Evolutionary conservation across 2,797 vertebrate genomes (phyloP).

Genomic region (Melanogrammus aeglefinus): DNA sequence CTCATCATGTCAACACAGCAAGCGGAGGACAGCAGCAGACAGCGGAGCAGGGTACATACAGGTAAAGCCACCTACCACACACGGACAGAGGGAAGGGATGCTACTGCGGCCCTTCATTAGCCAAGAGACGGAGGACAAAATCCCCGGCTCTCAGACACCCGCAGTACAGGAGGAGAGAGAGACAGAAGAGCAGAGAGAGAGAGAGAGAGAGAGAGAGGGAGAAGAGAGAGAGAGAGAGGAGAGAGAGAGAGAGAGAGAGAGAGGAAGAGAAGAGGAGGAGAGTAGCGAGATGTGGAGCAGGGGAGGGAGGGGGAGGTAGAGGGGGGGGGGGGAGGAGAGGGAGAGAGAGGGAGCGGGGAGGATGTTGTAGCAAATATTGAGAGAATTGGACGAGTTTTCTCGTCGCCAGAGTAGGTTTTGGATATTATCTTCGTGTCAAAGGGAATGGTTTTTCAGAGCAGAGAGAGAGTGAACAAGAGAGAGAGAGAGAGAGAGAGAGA

Average conservation of each 20-base stretch:
- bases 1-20: conserved; percentile 67
- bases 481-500: conserved; percentile 25
- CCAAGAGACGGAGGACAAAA: conserved; percentile 76
- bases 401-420: conserved; percentile 68
- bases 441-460: conserved; percentile 50
- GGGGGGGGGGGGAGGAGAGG: conserved; percentile 37
- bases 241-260: conserved; percentile 52
- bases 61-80: conserved; percentile 86
- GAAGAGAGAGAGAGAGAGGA: conserved; percentile 35
- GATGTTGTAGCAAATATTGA: conserved; percentile 46
- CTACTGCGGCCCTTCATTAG: conserved; percentile 90
- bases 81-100: conserved; percentile 90
- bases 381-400: conserved; percentile 58
- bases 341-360: conserved; percentile 42
- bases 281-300: conserved; percentile 34
- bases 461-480: conserved; percentile 14
- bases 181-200: conserved; percentile 65
- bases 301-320: conserved; percentile 30
- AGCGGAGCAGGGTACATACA: conserved; percentile 63
- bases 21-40: conserved; percentile 57
- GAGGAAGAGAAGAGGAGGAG: background rate
- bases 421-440: conserved; percentile 59
- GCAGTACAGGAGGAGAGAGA: conserved; percentile 71
- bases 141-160: conserved; percentile 73
- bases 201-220: conserved; percentile 43